Evolutionary conservation across 2,113 vertebrate genomes (phyloP).

Genomic region (Brachirus orientalis): DNA sequence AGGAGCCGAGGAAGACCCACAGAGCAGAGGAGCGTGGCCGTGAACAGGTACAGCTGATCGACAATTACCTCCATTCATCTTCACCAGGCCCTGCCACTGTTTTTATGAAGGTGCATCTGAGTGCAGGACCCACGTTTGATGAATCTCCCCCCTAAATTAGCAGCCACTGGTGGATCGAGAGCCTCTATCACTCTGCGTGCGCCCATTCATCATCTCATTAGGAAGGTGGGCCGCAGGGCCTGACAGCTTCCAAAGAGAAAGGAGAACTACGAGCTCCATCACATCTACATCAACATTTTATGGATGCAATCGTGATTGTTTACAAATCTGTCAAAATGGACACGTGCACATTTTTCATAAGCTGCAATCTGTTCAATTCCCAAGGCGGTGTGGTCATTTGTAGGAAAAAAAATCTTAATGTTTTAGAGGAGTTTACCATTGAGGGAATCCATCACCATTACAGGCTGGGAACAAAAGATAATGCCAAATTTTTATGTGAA

Average conservation of each 20-base stretch:
- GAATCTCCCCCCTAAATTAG: slow-evolving; percentile 81
- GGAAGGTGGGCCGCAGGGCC: slow-evolving; percentile 45
- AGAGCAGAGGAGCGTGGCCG: slow-evolving; percentile 43
- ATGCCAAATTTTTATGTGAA: slow-evolving; percentile 63
- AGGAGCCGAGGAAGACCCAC: slow-evolving; percentile 41
- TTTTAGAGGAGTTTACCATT: slow-evolving; percentile 57
- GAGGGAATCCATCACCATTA: slow-evolving; percentile 57
- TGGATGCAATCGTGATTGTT: slow-evolving; percentile 48
- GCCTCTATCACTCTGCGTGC: slow-evolving; percentile 66
- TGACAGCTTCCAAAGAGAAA: slow-evolving; percentile 38
- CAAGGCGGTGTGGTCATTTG: slow-evolving; percentile 45
- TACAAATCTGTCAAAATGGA: slow-evolving; percentile 62
- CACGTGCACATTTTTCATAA: slow-evolving; percentile 42
- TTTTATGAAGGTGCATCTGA: slow-evolving; percentile 68
- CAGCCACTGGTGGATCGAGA: slow-evolving; percentile 69
- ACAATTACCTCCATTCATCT: slow-evolving; percentile 84
- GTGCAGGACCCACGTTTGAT: slow-evolving; percentile 73
- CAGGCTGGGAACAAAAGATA: slow-evolving; percentile 25
- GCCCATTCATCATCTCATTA: slow-evolving; percentile 82
- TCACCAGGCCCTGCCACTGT: slow-evolving; percentile 71
- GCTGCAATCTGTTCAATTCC: slow-evolving; percentile 65
- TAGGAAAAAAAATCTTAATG: slow-evolving; percentile 43
- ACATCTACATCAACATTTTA: slow-evolving; percentile 45
- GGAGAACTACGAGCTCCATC: slow-evolving; percentile 48
- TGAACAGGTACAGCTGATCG: slow-evolving; percentile 63